Percentiles rank a stretch among this genome's conserved stretches.
Conservation (phyloP, 37 sponge, comb jelly and placozoan species). For the Axinella damicornis region DNA sequence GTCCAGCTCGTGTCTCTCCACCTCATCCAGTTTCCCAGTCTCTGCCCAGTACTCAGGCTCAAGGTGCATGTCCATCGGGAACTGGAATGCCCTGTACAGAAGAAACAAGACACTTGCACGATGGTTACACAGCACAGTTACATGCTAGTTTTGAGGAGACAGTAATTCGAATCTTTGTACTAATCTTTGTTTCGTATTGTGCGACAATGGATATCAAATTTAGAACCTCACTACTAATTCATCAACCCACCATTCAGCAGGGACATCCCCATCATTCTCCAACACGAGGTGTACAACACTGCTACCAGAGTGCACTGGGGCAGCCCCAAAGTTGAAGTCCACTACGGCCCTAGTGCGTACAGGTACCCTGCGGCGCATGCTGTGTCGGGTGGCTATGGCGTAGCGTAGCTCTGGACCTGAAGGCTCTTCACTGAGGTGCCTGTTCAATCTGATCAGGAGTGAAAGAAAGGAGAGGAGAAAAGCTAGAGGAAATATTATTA, state of each 20-base stretch:
- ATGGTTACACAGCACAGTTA: too few relatives aligned
- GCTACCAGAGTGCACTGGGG: constrained; percentile 51
- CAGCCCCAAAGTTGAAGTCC: constrained; percentile 87
- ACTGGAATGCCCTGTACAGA: constrained; percentile 93
- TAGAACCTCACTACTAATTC: too few relatives aligned
- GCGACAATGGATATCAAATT: too few relatives aligned
- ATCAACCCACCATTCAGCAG: constrained; percentile 69
- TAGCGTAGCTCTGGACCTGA: constrained; percentile 82
- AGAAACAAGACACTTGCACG: too few relatives aligned
- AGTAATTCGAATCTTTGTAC: too few relatives aligned
- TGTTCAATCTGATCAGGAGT: constrained; percentile 61
- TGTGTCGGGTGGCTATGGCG: constrained; percentile 88
- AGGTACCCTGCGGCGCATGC: constrained; percentile 66
- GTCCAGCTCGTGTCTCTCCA: constrained; percentile 75
- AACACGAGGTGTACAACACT: constrained; percentile 64
- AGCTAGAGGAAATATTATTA: background rate
- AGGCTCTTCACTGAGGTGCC: constrained; percentile 71
- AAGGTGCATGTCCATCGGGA: constrained; percentile 91
- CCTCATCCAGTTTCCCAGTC: constrained; percentile 73
- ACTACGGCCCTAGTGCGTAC: constrained; percentile 74
- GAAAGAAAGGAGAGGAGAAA: background rate
- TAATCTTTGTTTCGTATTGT: too few relatives aligned
- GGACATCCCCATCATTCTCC: constrained; percentile 64
- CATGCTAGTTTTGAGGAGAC: too few relatives aligned
- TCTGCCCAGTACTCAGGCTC: constrained; percentile 99